A percentile compares a stretch with the other conserved stretches of the same genome.
Conservation (phyloP, 2,113 vertebrate genomes). For the Odontophorus gujanensis region DNA sequence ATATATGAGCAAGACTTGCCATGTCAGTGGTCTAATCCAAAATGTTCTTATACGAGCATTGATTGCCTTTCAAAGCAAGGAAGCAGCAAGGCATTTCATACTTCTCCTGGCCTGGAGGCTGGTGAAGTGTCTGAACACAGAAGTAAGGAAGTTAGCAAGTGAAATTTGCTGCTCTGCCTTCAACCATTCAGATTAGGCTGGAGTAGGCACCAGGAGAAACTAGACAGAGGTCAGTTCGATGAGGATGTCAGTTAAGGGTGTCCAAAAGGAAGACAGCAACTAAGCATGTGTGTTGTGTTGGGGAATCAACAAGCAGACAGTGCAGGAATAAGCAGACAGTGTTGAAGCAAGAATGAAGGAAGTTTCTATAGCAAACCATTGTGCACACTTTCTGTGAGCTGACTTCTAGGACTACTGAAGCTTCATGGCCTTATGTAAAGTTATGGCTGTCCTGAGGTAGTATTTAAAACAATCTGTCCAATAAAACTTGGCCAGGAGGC, state of each 20-base stretch:
- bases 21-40: background rate
- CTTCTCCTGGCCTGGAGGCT: background rate
- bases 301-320: background rate
- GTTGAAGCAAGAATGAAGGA: background rate
- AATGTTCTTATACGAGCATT: background rate
- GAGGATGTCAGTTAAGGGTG: background rate
- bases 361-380: background rate
- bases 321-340: background rate
- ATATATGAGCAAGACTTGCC: fast-evolving
- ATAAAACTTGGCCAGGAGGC: background rate
- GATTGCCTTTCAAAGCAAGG: background rate
- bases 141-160: background rate
- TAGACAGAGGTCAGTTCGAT: background rate
- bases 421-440: background rate
- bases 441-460: background rate
- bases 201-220: background rate
- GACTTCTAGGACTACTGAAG: background rate
- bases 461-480: background rate
- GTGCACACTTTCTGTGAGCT: background rate
- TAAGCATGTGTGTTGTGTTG: fast-evolving
- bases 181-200: background rate
- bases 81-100: background rate
- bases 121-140: background rate
- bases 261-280: background rate
- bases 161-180: background rate